phyloP scores from a whole-genome alignment of 2,797 vertebrate genomes.

The Odontamblyopus rebecca region DNA sequence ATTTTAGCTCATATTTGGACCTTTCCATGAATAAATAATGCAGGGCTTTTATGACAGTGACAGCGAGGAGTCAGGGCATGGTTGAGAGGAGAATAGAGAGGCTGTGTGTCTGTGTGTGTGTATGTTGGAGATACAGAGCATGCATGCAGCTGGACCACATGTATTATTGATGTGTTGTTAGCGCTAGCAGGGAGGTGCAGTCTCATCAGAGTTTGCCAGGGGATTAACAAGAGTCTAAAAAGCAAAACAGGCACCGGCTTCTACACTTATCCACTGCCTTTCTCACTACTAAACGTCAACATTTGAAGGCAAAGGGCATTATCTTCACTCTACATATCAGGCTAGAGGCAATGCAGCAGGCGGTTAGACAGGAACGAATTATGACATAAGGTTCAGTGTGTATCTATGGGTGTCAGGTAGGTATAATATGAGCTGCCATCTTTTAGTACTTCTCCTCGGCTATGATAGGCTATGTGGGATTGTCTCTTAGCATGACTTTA shows the following conservation, averaged over 20 bases:
- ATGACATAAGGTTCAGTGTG: slow-evolving; percentile 25
- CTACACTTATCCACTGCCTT: slow-evolving; percentile 20
- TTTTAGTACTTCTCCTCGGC: slow-evolving; percentile 62
- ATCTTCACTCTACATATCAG: slow-evolving; percentile 54
- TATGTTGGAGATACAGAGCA: slow-evolving; percentile 36
- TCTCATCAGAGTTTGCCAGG: slow-evolving; percentile 73
- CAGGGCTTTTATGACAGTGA: slow-evolving; percentile 66
- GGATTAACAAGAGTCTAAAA: slow-evolving; percentile 72
- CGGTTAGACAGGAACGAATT: slow-evolving; percentile 14
- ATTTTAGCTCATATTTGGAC: slow-evolving; percentile 63
- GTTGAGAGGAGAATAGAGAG: slow-evolving; percentile 54
- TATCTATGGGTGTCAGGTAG: neutral
- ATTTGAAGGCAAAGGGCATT: slow-evolving; percentile 41
- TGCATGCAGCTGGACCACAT: slow-evolving; percentile 65
- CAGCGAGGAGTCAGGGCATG: slow-evolving; percentile 54
- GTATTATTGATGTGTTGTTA: slow-evolving; percentile 77
- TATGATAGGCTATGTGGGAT: neutral
- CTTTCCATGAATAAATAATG: slow-evolving; percentile 66
- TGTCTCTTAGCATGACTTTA: neutral
- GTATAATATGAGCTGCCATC: slow-evolving; percentile 49
- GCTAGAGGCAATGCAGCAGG: slow-evolving; percentile 16
- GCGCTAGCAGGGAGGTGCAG: slow-evolving; percentile 69
- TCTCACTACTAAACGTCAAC: slow-evolving; percentile 25
- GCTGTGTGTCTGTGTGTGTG: slow-evolving; percentile 16
- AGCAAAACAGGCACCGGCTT: slow-evolving; percentile 50